Base-by-base conservation (phyloP, 2,113 vertebrate genomes). In the Vidua chalybeata region DNA sequence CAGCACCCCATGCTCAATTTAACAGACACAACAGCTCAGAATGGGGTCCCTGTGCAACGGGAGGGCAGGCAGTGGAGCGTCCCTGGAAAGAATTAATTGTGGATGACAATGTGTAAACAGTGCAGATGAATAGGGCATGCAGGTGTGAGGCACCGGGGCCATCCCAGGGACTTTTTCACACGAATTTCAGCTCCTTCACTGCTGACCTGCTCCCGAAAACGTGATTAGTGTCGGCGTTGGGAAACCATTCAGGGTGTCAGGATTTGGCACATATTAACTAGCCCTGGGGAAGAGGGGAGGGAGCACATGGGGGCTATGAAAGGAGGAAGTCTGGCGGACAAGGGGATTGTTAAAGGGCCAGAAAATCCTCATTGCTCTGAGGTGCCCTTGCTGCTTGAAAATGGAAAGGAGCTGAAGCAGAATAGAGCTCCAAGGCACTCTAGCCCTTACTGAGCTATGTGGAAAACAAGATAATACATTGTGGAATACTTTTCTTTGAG, bases 91-190 rank as follows among this genome's bases (percentile, higher is more conserved):
- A 97, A 98, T 98, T 98, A 98, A 98, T 98, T 98, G 98, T 78
- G 90, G 98, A 97, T 98, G 98, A 98, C 98, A 98, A 97, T 97
- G 97, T 98, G 97, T 98, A 98, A 98, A 98, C 98, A 98, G 96
- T 94, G 96, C 93, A 67, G 95, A 98, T 98, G 98, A 98, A 98
- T 98, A 97, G 98, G 97, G 95, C 84, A 88, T 64, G 98, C 98
- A 98, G 98, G 98, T 98, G 98, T 98, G 98, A 98, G 98, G 85
- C 41, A 97, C 97, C 90, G 93, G 96, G 98, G 96, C 95, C 89
- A 97, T 97, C 95, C n/a, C 61, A 62, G 95, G 96, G 97, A 96
- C 95, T 96, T 98, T 98, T 98, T 98, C 98, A 98, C 97, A 98
- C 64, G 96, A 97, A 97, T 97, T 96, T 96, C 76, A 91, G 94